Evolutionary conservation across 30 jellyfish, hydroid and myxozoan genomes (phyloP).

Genomic region (Aurelia coerulea): DNA sequence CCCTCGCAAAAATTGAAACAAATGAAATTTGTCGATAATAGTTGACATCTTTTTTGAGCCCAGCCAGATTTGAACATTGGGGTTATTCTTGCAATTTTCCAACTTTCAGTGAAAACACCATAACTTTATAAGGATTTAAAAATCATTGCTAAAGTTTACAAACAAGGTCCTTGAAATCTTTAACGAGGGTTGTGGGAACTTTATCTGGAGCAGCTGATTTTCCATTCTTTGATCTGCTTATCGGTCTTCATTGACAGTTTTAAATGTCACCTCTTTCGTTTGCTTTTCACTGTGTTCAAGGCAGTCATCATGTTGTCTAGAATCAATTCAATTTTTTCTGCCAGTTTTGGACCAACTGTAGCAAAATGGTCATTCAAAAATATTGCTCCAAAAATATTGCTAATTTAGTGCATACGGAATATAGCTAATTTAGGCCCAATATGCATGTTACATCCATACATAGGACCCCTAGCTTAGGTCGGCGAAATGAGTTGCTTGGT

Average conservation of each 20-base stretch:
- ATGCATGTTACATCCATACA: no score
- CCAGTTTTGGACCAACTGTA: no score
- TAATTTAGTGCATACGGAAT: no score
- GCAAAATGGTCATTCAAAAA: no score
- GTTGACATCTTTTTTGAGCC: constrained; percentile 34
- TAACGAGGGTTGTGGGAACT: constrained; percentile 22
- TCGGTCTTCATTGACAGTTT: background rate
- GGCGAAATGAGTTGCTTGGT: no score
- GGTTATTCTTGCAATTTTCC: constrained; percentile 43
- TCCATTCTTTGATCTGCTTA: constrained; percentile 20
- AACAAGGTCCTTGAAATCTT: constrained; percentile 32
- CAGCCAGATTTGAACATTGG: constrained; percentile 28
- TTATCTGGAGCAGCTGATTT: constrained; percentile 39
- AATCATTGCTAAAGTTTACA: constrained; percentile 31
- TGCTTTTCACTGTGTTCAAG: no score
- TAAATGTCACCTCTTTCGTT: no score
- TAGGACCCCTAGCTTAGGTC: no score
- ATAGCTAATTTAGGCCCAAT: no score
- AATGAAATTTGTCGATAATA: constrained; percentile 18
- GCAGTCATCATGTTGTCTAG: no score
- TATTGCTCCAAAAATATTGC: no score
- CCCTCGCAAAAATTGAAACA: constrained; percentile 21
- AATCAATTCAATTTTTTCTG: no score
- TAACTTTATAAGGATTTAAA: constrained; percentile 17
- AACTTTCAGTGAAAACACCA: constrained; percentile 39